Conservation (phyloP, 2,797 vertebrate genomes). For the Clamator glandarius region DNA sequence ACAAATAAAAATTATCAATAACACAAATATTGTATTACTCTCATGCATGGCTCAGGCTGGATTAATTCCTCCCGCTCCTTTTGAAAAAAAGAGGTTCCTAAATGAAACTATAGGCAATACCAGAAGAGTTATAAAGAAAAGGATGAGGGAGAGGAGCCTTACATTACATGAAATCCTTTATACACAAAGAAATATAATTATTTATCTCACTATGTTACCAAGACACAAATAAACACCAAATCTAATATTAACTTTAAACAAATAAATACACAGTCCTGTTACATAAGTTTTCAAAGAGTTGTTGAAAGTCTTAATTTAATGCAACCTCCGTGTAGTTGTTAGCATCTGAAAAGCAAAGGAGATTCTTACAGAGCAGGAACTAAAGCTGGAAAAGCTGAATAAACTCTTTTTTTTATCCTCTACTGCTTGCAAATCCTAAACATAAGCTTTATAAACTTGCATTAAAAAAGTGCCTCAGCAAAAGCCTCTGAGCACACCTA, state of each 20-base stretch:
- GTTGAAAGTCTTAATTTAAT: neutral
- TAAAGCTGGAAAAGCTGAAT: neutral
- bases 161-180: neutral
- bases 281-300: neutral
- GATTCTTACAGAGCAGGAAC: neutral
- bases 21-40: neutral
- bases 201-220: neutral
- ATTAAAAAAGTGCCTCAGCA: neutral
- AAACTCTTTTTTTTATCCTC: neutral
- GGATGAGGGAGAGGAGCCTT: accelerated
- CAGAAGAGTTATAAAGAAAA: neutral
- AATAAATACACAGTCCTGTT: neutral
- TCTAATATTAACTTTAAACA: neutral
- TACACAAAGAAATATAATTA: neutral
- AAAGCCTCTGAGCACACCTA: neutral
- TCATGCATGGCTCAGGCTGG: neutral
- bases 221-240: neutral
- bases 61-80: neutral
- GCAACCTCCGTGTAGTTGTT: neutral
- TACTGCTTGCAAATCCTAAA: neutral
- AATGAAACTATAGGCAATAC: neutral
- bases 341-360: neutral
- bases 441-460: neutral
- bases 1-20: neutral
- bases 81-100: neutral